These are phyloP conservation scores for Sphaeramia orbicularis DNA, from an alignment of 2,797 vertebrate genomes.

Conservation along the genomic window DNA sequence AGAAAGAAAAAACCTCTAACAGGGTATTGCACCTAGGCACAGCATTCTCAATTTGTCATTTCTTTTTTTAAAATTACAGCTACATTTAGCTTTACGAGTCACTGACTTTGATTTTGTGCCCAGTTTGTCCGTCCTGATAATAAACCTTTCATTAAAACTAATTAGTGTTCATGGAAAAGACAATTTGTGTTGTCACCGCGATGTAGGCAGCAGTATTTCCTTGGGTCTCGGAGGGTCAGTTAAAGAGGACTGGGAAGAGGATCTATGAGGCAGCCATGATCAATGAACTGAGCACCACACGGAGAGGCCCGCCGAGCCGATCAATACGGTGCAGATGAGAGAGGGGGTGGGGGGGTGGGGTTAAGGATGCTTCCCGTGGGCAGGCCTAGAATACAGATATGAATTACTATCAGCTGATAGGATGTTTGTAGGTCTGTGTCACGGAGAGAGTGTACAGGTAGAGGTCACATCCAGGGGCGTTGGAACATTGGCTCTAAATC, in stretches of 20 bases:
- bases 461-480: conserved; percentile 33
- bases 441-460: conserved; percentile 20
- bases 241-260: conserved; percentile 51
- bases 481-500: conserved; percentile 15
- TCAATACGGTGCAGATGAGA: conserved; percentile 61
- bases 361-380: background rate
- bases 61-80: conserved; percentile 4
- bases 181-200: conserved; percentile 44
- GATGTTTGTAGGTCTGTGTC: conserved; percentile 26
- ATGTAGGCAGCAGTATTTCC: conserved; percentile 54
- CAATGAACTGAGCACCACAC: conserved; percentile 64
- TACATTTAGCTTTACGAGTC: conserved; percentile 10
- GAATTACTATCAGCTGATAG: conserved; percentile 43
- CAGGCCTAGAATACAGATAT: conserved; percentile 41
- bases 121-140: conserved; percentile 30
- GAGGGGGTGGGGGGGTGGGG: conserved; percentile 1
- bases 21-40: conserved; percentile 23
- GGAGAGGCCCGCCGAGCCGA: conserved; percentile 43
- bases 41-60: conserved; percentile 8
- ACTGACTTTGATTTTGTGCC: conserved; percentile 58
- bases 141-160: conserved; percentile 67
- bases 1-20: no score
- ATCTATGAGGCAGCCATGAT: conserved; percentile 66
- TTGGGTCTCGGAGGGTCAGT: conserved; percentile 59
- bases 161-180: conserved; percentile 64